These are phyloP conservation scores for Talpa occidentalis DNA, from an alignment of 2,113 vertebrate species.

Conservation along the genomic window DNA sequence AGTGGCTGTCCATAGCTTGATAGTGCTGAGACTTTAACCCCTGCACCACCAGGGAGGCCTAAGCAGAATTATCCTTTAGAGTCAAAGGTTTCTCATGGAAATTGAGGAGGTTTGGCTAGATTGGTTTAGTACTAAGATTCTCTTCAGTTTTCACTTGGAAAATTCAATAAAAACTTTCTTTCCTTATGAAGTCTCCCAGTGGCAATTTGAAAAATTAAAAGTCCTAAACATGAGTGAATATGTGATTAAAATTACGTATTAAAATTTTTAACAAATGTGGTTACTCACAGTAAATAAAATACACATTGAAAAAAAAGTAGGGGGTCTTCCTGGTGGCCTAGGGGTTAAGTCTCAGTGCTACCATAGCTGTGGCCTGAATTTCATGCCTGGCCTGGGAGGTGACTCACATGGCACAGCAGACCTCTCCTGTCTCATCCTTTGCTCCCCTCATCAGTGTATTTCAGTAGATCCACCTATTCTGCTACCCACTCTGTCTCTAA, in stretches of 20 bases:
- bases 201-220: not conserved
- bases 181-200: not conserved
- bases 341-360: too few relatives aligned
- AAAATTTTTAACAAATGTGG: not conserved
- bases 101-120: not conserved
- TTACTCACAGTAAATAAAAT: conserved; percentile 17
- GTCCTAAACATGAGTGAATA: not conserved
- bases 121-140: not conserved
- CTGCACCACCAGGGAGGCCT: too few relatives aligned
- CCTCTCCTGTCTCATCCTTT: too few relatives aligned
- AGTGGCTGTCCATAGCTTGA: too few relatives aligned
- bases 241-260: not conserved
- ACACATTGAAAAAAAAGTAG: not conserved
- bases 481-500: too few relatives aligned
- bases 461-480: too few relatives aligned
- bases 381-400: too few relatives aligned
- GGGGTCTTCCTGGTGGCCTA: too few relatives aligned
- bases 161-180: not conserved
- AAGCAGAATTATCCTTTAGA: not conserved
- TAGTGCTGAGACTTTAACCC: too few relatives aligned
- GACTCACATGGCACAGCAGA: too few relatives aligned
- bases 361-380: too few relatives aligned
- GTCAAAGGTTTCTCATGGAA: not conserved
- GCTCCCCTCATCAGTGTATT: too few relatives aligned
- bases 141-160: not conserved